These are phyloP conservation scores for Nezara viridula DNA, from an alignment of 2,888 invertebrate genomes.

Conservation along the genomic window DNA sequence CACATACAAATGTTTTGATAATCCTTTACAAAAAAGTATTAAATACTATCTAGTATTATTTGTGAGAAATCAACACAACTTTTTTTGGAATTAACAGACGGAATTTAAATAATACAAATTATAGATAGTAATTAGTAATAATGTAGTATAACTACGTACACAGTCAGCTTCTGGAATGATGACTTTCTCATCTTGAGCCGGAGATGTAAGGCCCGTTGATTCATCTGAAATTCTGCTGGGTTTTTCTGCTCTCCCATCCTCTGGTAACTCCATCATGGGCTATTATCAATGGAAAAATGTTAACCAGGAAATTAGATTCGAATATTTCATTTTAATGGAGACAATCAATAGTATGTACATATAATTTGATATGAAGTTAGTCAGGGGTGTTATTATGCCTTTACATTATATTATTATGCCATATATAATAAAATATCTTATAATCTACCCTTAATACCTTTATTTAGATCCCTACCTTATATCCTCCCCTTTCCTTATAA, in stretches of 20 bases:
- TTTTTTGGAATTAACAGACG: not conserved
- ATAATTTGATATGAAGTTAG: too few species aligned
- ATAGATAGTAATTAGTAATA: not conserved
- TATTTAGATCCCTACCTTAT: too few species aligned
- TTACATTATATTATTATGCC: too few species aligned
- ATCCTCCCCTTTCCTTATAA: too few species aligned
- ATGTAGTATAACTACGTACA: constrained; percentile 52
- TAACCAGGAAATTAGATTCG: not conserved
- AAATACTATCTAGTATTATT: too few species aligned
- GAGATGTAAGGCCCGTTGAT: constrained; percentile 57
- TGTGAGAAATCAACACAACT: too few species aligned
- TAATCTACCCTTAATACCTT: too few species aligned
- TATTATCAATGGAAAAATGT: constrained; percentile 34
- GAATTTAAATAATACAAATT: not conserved
- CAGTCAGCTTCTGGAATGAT: constrained; percentile 60
- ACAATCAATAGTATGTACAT: not conserved
- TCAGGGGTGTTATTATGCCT: too few species aligned
- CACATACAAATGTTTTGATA: too few species aligned
- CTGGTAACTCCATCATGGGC: constrained; percentile 66
- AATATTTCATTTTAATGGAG: not conserved
- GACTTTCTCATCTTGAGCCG: constrained; percentile 59
- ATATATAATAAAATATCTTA: too few species aligned
- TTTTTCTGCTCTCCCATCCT: constrained; percentile 62
- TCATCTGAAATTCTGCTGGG: constrained; percentile 58
- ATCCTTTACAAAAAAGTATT: too few species aligned